These are phyloP conservation scores for Drosophila paranaensis DNA, from an alignment of 2,888 invertebrate species.

Conservation along the genomic window DNA sequence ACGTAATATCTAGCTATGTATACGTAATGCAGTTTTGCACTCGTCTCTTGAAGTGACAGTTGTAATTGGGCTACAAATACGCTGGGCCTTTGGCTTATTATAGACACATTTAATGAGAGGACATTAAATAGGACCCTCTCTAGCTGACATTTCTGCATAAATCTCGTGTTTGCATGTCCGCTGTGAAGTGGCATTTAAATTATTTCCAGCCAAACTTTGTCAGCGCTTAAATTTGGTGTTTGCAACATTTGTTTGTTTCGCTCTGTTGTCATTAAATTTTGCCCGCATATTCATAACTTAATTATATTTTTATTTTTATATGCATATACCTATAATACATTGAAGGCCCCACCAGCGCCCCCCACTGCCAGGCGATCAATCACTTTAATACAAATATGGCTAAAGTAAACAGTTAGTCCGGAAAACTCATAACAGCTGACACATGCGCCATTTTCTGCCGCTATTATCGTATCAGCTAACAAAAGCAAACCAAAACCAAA, in stretches of 20 bases:
- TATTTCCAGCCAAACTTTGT: background rate
- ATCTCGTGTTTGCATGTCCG: background rate
- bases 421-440: constrained; percentile 29
- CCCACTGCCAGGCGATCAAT: constrained; percentile 28
- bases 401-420: constrained; percentile 13
- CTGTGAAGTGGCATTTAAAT: background rate
- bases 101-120: background rate
- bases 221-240: background rate
- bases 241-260: background rate
- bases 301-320: constrained; percentile 15
- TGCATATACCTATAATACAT: constrained; percentile 9
- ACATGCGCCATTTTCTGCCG: constrained; percentile 36
- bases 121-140: background rate
- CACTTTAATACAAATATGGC: constrained; percentile 32
- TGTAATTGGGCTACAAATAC: constrained; percentile 52
- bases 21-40: constrained; percentile 33
- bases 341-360: background rate
- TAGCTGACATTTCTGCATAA: background rate
- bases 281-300: constrained; percentile 1
- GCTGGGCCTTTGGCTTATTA: constrained; percentile 25
- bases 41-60: constrained; percentile 52
- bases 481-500: constrained; percentile 22
- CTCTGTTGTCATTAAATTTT: background rate
- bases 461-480: constrained; percentile 39
- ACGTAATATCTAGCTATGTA: constrained; percentile 38